These are phyloP conservation scores for Silurus lanzhouensis DNA, from an alignment of 2,797 vertebrate species.

Conservation along the genomic window DNA sequence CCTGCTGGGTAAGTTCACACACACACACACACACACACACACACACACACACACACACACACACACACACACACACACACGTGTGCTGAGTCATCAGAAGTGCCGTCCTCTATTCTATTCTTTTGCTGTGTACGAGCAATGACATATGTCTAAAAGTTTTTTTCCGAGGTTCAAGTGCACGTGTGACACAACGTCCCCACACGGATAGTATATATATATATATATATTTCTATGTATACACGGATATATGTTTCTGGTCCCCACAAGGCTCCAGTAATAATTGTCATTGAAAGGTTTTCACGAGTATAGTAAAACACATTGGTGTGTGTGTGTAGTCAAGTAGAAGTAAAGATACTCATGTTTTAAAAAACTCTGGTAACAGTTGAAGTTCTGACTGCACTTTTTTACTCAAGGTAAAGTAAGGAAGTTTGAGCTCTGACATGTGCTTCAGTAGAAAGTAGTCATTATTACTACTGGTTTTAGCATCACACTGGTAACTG, in stretches of 20 bases:
- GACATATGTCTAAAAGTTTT: background rate
- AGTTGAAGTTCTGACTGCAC: too few relatives aligned
- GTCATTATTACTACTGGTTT: too few relatives aligned
- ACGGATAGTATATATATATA: background rate
- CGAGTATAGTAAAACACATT: background rate
- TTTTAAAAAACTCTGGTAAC: too few relatives aligned
- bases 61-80: background rate
- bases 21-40: background rate
- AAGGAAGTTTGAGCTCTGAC: too few relatives aligned
- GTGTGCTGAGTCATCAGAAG: background rate
- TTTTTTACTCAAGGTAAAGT: too few relatives aligned
- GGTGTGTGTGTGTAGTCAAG: background rate
- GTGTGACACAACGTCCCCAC: background rate
- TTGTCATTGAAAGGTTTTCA: background rate
- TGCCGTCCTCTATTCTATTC: background rate
- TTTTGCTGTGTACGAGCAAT: background rate
- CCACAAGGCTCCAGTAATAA: background rate
- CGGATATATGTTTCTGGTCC: background rate
- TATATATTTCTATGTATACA: too few relatives aligned
- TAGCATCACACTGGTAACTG: too few relatives aligned
- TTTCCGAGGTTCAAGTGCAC: too few relatives aligned
- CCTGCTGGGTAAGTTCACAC: constrained; percentile 85
- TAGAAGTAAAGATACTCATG: too few relatives aligned
- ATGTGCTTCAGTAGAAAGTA: too few relatives aligned
- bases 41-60: background rate